phyloP scores from a whole-genome alignment of 2,797 vertebrate species.

The Lagodon rhomboides region DNA sequence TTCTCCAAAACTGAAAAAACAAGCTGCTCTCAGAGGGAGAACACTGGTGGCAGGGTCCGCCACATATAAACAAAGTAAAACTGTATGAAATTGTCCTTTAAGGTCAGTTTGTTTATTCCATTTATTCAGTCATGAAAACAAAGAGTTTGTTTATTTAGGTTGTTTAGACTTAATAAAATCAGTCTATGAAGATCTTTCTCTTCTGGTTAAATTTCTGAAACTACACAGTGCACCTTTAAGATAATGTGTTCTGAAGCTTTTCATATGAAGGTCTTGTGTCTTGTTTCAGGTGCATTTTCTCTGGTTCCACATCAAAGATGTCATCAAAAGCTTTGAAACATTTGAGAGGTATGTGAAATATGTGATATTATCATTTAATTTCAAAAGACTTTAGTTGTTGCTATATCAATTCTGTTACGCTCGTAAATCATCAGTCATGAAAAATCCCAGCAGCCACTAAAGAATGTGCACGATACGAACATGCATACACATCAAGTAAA shows the following conservation, averaged over 20 bases:
- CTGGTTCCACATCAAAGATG: conserved; percentile 97
- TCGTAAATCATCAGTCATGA: not conserved
- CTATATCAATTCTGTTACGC: not conserved
- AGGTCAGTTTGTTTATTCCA: too few relatives aligned
- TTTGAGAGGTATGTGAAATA: conserved; percentile 92
- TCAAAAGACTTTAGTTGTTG: not conserved
- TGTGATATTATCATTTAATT: not conserved
- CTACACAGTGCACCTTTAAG: too few relatives aligned
- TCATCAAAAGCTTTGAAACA: conserved; percentile 97
- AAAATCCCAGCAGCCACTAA: not conserved
- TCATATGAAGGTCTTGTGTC: not conserved
- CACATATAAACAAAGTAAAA: too few relatives aligned
- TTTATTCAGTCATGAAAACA: too few relatives aligned
- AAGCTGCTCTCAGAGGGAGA: too few relatives aligned
- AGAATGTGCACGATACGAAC: not conserved
- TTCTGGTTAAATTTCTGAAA: too few relatives aligned
- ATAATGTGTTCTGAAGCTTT: not conserved
- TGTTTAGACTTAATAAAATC: too few relatives aligned
- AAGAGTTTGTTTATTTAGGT: too few relatives aligned
- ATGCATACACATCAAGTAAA: not conserved
- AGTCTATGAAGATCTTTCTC: too few relatives aligned
- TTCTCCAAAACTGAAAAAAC: too few relatives aligned
- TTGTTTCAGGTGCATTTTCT: conserved; percentile 93
- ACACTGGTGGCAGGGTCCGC: too few relatives aligned
- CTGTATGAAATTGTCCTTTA: too few relatives aligned